Evolutionary conservation across 2,888 invertebrate genomes (phyloP), one percentile per base, ranked within the genome.

Genomic region (Drosophila demipolita): DNA sequence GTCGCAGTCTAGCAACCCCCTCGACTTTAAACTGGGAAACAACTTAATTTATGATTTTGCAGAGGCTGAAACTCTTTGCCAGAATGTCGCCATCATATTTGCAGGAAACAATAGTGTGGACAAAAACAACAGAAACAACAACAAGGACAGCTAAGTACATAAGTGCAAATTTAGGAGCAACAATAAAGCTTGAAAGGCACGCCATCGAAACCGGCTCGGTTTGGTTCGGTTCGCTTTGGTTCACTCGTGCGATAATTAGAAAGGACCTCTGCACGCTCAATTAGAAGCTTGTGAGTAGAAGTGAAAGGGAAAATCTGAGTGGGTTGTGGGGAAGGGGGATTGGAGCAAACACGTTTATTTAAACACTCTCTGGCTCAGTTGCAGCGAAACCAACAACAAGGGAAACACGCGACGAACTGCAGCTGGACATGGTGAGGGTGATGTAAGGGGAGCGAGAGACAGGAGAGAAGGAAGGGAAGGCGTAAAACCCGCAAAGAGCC

Each of bases 21-120:
- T n/a, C 55, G 68, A 73, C 75, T 85, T 87, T 87, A 82, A 80
- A 75, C 74, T 73, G 36, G 59, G 36, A 62, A 83, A 86, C 81
- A 85, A 85, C 81, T 87, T 82, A 82, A 91, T 90, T 91, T 87
- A 80, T 91, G 83, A 85, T 86, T 80, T 81, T 71, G 65, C 70
- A 63, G 64, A 72, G 50, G 71, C 74, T 63, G 62, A 75, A 77
- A 71, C 54, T 71, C 67, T 73, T 75, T 66, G 66, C 73, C 82
- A 65, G 63, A 89, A 80, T 87, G 91, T 90, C 90, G 89, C 87
- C 87, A 89, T 74, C 63, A 59, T 54, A 68, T 75, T 80, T 72
- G 66, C 72, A 60, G 61, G 54, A 73, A 73, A 64, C 87, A 75
- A 80, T 57, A 67, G 58, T 53, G 69, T 20, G 60, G 49, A 58